A percentile compares a stretch with the other conserved stretches of the same genome.
Conservation (phyloP, 2,797 vertebrate species). For the Macropus fuliginosus region DNA sequence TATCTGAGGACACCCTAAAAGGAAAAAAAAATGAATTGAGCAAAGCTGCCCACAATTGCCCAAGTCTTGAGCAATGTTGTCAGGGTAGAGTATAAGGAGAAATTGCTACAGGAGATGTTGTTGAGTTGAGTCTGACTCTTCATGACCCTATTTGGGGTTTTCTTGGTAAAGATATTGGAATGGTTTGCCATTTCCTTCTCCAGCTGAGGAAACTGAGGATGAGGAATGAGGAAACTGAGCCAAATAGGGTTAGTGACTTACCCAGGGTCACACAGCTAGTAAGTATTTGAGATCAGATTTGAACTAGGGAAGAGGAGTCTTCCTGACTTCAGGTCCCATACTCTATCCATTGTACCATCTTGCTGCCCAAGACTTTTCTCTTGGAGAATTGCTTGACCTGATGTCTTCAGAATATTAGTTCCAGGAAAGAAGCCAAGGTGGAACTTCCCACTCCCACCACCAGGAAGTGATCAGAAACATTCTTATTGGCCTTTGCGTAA, state of each 20-base stretch:
- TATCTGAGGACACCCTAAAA: not conserved
- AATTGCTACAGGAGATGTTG: not conserved
- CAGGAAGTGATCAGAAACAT: not conserved
- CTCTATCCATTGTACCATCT: not conserved
- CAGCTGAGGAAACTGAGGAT: not conserved
- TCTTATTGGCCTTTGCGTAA: not conserved
- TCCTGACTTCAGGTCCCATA: not conserved
- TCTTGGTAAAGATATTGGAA: not conserved
- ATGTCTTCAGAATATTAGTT: not conserved
- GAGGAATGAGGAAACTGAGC: not conserved
- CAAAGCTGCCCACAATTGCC: not conserved
- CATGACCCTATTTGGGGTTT: not conserved
- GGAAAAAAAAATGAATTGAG: not conserved
- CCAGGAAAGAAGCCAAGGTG: not conserved
- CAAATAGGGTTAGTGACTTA: not conserved
- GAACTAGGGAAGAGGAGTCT: not conserved
- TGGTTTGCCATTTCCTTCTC: not conserved
- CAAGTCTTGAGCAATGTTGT: not conserved
- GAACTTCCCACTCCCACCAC: not conserved
- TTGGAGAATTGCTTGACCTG: not conserved
- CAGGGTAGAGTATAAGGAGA: not conserved
- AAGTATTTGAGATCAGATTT: not conserved
- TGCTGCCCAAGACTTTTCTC: not conserved
- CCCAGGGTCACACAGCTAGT: not conserved
- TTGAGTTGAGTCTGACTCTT: not conserved